These are phyloP conservation scores for Sigmodon hispidus DNA, from an alignment of 2,113 vertebrate genomes.

Conservation along the genomic window DNA sequence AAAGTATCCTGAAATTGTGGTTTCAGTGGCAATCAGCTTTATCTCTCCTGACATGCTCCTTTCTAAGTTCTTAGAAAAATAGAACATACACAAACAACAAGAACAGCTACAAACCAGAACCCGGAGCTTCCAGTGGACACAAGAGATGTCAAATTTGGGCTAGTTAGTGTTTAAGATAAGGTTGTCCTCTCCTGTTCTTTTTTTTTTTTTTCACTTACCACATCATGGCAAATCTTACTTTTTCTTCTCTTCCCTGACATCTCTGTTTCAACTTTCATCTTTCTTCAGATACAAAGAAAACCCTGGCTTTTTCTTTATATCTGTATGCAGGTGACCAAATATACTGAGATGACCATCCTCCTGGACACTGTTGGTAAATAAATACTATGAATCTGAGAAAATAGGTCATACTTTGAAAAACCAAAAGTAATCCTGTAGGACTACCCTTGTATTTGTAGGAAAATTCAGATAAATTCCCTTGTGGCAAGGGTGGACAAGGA, in stretches of 20 bases:
- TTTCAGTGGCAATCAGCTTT: constrained; percentile 31
- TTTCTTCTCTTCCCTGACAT: neutral
- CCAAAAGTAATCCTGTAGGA: neutral
- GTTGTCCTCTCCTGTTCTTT: neutral
- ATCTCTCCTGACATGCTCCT: neutral
- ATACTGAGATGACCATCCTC: constrained; percentile 45
- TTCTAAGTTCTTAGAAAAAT: neutral
- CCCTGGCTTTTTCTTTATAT: no score
- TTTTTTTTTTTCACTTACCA: neutral
- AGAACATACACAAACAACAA: neutral
- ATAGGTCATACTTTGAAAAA: constrained; percentile 29
- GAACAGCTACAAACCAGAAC: neutral
- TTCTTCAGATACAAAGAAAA: neutral
- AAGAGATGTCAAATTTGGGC: neutral
- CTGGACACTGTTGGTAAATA: constrained; percentile 39
- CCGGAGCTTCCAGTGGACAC: neutral
- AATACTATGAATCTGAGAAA: constrained; percentile 29
- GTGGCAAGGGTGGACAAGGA: neutral
- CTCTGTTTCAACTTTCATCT: neutral
- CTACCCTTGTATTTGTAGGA: neutral
- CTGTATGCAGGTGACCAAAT: constrained; percentile 67
- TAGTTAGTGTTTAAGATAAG: neutral
- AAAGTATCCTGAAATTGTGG: constrained; percentile 9
- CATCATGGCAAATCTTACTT: neutral
- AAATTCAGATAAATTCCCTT: constrained; percentile 37